These are phyloP conservation scores for Enteromius argenteus DNA, from an alignment of 2,797 vertebrate genomes.

Conservation along the genomic window DNA sequence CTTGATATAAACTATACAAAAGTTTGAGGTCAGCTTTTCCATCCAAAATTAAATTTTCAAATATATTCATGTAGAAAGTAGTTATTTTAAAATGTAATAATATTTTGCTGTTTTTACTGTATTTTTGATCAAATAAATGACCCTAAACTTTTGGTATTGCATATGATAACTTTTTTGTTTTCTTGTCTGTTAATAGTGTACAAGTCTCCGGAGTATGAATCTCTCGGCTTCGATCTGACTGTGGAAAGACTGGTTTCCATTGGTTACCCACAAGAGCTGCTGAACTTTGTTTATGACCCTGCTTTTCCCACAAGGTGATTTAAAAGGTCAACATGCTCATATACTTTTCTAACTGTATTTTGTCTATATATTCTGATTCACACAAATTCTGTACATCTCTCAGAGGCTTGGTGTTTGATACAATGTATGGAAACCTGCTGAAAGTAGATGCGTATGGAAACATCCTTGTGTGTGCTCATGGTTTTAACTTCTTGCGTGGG, in stretches of 20 bases:
- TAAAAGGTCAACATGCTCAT: not conserved
- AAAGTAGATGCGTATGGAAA: slow-evolving; percentile 97
- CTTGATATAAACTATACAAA: not conserved
- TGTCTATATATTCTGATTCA: not conserved
- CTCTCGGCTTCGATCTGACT: slow-evolving; percentile 90
- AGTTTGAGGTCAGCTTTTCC: not conserved
- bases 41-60: not conserved
- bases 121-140: not conserved
- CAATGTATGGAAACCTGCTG: slow-evolving; percentile 90
- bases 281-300: slow-evolving; percentile 91
- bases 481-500: slow-evolving; percentile 96
- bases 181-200: slow-evolving; percentile 77
- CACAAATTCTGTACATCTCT: slow-evolving; percentile 13
- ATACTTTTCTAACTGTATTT: slow-evolving; percentile 5
- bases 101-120: not conserved
- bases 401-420: slow-evolving; percentile 96
- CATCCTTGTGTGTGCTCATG: slow-evolving; percentile 95
- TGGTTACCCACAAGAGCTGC: slow-evolving; percentile 90
- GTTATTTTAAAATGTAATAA: not conserved
- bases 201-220: slow-evolving; percentile 91
- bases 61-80: not conserved
- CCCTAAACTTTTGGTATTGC: not conserved
- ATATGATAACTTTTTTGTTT: slow-evolving; percentile 23
- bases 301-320: slow-evolving; percentile 90
- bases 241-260: slow-evolving; percentile 91